A percentile compares a stretch with the other conserved stretches of the same genome.
Evolutionary conservation across 2,113 vertebrate genomes (phyloP).

Genomic region (Tachuris rubrigastra): DNA sequence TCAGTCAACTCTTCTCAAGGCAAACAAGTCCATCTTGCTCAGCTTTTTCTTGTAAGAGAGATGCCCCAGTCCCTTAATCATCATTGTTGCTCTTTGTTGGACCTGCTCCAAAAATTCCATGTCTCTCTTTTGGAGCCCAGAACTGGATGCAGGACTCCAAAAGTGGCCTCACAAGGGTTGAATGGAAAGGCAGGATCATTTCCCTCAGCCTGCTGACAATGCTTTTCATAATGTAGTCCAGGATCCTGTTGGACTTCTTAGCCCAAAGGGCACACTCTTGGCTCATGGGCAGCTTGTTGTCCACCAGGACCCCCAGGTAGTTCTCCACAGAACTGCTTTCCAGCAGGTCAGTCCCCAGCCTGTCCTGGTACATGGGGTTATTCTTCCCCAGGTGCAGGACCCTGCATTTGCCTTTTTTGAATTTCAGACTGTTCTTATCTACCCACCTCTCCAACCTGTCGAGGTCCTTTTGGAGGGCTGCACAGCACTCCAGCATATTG

Average conservation of each 20-base stretch:
- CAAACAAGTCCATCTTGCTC: neutral
- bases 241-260: neutral
- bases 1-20: fast-evolving
- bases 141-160: neutral
- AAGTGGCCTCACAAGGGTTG: neutral
- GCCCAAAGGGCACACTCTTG: neutral
- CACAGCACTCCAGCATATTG: neutral
- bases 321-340: neutral
- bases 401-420: neutral
- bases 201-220: neutral
- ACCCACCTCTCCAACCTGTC: fast-evolving
- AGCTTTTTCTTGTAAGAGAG: neutral
- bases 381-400: neutral
- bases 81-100: neutral
- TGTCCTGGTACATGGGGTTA: neutral
- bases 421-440: neutral
- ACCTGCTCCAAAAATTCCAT: neutral
- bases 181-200: neutral
- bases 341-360: neutral
- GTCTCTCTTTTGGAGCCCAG: neutral
- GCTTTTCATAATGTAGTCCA: neutral
- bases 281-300: neutral
- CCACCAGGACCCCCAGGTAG: fast-evolving
- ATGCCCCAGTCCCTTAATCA: no score
- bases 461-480: neutral